Evolutionary conservation across 1,140 invertebrate genomes (phyloP), one percentile per base, ranked within the genome.

Genomic region (Leptinotarsa defecta): DNA sequence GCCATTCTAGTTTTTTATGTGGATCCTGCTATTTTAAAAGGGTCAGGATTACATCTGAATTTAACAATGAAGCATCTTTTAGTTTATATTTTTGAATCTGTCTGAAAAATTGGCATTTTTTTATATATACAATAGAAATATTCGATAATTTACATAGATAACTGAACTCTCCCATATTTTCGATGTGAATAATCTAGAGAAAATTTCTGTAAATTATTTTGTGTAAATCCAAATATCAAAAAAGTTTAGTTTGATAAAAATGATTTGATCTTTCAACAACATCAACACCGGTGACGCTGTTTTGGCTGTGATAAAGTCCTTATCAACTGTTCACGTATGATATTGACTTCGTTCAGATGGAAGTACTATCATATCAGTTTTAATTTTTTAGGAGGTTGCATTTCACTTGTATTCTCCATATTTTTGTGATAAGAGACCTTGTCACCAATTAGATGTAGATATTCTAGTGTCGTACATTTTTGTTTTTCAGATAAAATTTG

Each of bases 261-360:
- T 19, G 22, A 71, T 77, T 73, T 77, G 71, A 57, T 79, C 74
- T 79, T 81, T 63, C 78, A 69, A 78, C 48, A 74, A 43, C 79
- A 78, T 78, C 77, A 78, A 81, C 77, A 75, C 68, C 24, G 77
- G 76, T 83, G 81, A 82, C 82, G 80, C 79, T 85, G 77, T 83
- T 81, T 81, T 84, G 83, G 83, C 85, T 86, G 85, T 86, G 85
- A 86, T 86, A 86, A 85, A 86, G 85, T 86, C 85, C 85, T 86
- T 86, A 86, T 86, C 85, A 82, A 84, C 81, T 82, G 82, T 82
- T 79, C 80, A 80, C 80, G 82, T 86, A 85, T 86, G 85, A 86
- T 86, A 86, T 85, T 86, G 85, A 86, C 85, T 86, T 86, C 85
- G 82, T 85, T 85, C 85, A 86, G 85, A 86, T 86, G 85, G 85